Conservation (phyloP, 2,113 vertebrate genomes). For the Corythaixoides concolor region DNA sequence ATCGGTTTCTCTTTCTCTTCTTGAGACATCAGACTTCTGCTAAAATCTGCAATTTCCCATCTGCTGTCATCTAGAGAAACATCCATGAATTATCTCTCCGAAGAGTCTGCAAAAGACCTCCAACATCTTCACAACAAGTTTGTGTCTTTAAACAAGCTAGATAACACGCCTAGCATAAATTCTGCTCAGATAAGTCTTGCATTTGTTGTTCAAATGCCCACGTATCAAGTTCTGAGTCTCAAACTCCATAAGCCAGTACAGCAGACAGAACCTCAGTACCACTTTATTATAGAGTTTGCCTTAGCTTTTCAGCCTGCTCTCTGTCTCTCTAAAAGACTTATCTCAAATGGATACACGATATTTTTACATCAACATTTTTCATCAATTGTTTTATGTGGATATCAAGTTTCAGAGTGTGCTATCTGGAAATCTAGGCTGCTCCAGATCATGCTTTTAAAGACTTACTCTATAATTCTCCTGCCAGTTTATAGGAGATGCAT, state of each 20-base stretch:
- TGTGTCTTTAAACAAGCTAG: not conserved
- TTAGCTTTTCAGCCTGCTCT: not conserved
- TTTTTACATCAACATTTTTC: not conserved
- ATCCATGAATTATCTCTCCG: not conserved
- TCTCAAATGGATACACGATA: not conserved
- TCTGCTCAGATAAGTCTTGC: not conserved
- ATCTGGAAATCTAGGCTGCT: conserved; percentile 19
- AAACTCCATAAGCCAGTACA: not conserved
- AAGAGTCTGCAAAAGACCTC: not conserved
- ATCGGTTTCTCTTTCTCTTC: not conserved
- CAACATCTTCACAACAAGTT: not conserved
- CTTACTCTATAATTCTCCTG: not conserved
- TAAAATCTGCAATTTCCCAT: not conserved
- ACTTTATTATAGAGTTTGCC: not conserved
- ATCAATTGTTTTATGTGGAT: not conserved
- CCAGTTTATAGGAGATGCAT: not conserved
- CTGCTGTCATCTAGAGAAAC: not conserved
- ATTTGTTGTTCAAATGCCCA: not conserved
- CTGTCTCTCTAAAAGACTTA: not conserved
- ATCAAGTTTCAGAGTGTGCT: not conserved
- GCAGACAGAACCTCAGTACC: not conserved
- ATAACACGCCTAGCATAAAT: not conserved
- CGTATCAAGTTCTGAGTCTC: not conserved
- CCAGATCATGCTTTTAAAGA: not conserved
- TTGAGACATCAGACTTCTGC: not conserved